phyloP scores from a whole-genome alignment of 2,797 vertebrate species.

The Gorsachius magnificus region DNA sequence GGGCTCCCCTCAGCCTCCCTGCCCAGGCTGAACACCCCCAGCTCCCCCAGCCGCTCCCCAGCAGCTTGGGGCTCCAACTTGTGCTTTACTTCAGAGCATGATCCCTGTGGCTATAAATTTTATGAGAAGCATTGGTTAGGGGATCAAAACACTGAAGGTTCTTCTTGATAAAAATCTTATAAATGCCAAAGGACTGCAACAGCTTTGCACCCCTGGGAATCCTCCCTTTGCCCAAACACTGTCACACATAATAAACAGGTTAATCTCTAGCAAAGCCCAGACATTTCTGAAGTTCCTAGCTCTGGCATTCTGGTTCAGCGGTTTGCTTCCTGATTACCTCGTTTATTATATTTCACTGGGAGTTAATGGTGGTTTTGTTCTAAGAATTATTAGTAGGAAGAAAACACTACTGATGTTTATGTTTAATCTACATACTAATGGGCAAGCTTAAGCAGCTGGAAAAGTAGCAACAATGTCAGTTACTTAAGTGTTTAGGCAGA shows the following conservation, averaged over 20 bases:
- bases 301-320: neutral
- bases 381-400: neutral
- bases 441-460: neutral
- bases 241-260: neutral
- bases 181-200: neutral
- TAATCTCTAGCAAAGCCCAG: neutral
- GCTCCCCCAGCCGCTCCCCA: too few relatives aligned
- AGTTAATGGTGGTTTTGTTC: slow-evolving; percentile 39
- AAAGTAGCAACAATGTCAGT: neutral
- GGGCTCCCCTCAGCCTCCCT: too few relatives aligned
- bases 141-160: neutral
- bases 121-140: neutral
- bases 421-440: neutral
- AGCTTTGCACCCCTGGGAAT: neutral
- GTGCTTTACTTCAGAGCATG: neutral
- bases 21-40: too few relatives aligned
- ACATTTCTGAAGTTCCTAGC: neutral
- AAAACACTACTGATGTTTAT: neutral
- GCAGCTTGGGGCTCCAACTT: too few relatives aligned
- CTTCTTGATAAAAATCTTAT: neutral
- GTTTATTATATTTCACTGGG: neutral
- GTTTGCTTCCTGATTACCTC: slow-evolving; percentile 33
- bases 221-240: neutral
- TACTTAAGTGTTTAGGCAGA: neutral
- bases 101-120: rapidly evolving